Conservation (phyloP, 2,113 vertebrate species). For the Poecilia latipinna region DNA sequence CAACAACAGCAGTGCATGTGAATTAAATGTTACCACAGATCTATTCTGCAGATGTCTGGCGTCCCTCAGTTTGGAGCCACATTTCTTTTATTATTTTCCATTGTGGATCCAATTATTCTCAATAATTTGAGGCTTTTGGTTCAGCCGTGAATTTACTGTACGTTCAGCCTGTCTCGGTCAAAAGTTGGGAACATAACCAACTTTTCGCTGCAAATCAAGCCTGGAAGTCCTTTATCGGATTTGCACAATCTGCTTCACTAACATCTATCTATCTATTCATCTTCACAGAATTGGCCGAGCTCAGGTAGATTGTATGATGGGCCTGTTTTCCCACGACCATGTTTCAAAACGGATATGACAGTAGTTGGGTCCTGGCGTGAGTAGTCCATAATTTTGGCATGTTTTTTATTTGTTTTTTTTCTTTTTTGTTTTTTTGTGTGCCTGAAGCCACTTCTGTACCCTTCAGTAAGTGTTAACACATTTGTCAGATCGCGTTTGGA, state of each 20-base stretch:
- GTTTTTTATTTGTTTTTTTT: background rate
- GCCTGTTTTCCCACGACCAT: too few relatives aligned
- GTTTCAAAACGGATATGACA: background rate
- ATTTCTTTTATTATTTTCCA: background rate
- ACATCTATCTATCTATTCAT: too few relatives aligned
- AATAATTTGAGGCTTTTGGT: background rate
- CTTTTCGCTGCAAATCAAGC: background rate
- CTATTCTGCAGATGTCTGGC: background rate
- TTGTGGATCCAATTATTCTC: background rate
- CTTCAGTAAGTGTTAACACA: conserved; percentile 27
- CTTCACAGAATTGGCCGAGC: too few relatives aligned
- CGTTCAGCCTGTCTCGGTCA: background rate
- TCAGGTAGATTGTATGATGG: too few relatives aligned
- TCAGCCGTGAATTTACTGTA: background rate
- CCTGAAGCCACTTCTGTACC: conserved; percentile 22
- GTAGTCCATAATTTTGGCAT: conserved; percentile 37
- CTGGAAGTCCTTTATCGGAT: background rate
- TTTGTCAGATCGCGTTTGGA: conserved; percentile 17
- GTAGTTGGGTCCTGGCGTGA: background rate
- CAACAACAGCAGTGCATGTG: background rate
- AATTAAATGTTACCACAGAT: background rate
- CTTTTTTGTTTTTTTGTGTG: background rate
- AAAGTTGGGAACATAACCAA: background rate
- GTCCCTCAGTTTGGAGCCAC: background rate
- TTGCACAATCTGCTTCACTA: too few relatives aligned